Base-by-base conservation (phyloP, 2,113 vertebrate genomes). In the Myotis yumanensis region DNA sequence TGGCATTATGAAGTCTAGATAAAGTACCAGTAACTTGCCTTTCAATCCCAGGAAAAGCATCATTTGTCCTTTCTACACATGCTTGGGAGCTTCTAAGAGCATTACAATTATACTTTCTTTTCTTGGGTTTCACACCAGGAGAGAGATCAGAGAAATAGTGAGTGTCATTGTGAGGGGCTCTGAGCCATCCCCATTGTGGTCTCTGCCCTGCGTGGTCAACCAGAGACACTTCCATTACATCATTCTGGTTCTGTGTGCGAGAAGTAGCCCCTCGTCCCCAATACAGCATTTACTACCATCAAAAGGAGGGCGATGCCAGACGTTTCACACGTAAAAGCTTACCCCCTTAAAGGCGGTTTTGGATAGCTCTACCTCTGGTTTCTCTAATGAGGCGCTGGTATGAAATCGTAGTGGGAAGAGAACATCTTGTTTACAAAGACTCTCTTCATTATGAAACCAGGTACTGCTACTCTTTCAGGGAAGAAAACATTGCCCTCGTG, bases 381-480 rank as follows among this genome's bases (percentile, higher is more conserved):
- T 96, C 35, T 96, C 59, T 73, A 72, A 59, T 46, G 46, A 89
- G 64, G 62, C 8, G 11, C 35, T 79, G 75, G 18, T 62, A 83
- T 59, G 40, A 90, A 96, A 73, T 77, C 9, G 0, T 46, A 71
- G 35, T 54, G 11, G 59, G 18, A 84, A 92, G 52, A 62, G 18
- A 89, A 81, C 16, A 75, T 43, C 52, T 81, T 90, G 40, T 25
- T 82, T 92, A 69, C 57, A 64, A 81, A 93, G 71, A 75, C 6
- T 68, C 10, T 81, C 51, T 95, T 92, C 72, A 28, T 88, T 93
- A 89, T 71, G 37, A 93, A 81, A 54, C 3, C 62, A 95, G 77
- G 62, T 37, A 94, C 7, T 22, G 11, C 40, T 89, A 48, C 62
- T 71, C 82, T 66, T 88, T 91, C 80, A 66, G 40, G 25, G 40